These are phyloP conservation scores for Xyrauchen texanus DNA, from an alignment of 2,113 vertebrate species.

Conservation along the genomic window DNA sequence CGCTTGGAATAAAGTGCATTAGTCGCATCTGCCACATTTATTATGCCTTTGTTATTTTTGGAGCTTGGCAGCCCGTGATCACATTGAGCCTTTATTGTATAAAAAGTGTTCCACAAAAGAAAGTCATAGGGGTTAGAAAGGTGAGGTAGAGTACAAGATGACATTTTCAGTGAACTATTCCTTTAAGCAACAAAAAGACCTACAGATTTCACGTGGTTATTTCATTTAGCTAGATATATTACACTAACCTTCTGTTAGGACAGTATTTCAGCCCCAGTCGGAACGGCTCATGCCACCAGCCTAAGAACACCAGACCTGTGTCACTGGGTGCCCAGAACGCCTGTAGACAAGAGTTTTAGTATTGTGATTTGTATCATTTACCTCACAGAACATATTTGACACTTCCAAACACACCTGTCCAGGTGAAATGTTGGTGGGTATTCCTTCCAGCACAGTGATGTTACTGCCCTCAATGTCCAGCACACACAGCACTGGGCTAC, in stretches of 20 bases:
- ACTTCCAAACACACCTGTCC: conserved; percentile 81
- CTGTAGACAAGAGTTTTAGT: conserved; percentile 65
- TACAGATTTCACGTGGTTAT: too few species aligned
- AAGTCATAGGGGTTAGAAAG: too few species aligned
- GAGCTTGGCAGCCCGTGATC: too few species aligned
- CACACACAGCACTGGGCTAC: conserved; percentile 82
- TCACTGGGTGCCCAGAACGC: conserved; percentile 93
- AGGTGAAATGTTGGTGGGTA: conserved; percentile 86
- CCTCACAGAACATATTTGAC: background rate
- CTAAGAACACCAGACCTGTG: conserved; percentile 86
- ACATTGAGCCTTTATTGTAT: too few species aligned
- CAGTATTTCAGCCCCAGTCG: conserved; percentile 85
- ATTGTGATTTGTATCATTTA: background rate
- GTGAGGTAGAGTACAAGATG: too few species aligned
- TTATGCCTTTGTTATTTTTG: too few species aligned
- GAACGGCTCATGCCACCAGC: conserved; percentile 91
- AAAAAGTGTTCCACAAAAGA: too few species aligned
- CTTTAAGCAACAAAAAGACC: too few species aligned
- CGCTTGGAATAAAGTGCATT: too few species aligned
- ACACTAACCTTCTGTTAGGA: conserved; percentile 86
- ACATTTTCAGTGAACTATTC: too few species aligned
- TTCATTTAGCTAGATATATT: too few species aligned
- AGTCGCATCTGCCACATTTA: too few species aligned
- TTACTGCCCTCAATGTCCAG: conserved; percentile 86
- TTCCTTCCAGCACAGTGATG: conserved; percentile 83